Conservation (phyloP, 2,113 vertebrate genomes). For the Labeo catla region DNA sequence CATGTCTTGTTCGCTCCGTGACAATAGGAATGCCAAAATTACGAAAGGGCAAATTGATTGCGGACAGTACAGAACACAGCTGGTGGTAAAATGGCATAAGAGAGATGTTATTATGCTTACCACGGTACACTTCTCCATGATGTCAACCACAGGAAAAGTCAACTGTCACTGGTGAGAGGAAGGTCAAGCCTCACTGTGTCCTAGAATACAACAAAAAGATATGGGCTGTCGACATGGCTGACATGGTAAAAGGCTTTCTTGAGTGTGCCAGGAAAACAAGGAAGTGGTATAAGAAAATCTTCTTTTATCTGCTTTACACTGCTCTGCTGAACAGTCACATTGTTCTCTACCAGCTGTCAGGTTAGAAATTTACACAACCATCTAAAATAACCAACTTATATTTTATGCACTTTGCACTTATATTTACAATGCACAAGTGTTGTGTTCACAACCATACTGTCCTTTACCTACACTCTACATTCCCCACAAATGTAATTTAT, state of each 20-base stretch:
- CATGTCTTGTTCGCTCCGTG: too few relatives aligned
- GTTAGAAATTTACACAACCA: neutral
- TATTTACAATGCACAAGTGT: neutral
- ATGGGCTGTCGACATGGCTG: conserved; percentile 17
- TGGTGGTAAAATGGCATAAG: conserved; percentile 5
- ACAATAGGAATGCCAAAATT: conserved; percentile 15
- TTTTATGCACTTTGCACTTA: neutral
- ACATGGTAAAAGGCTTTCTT: conserved; percentile 31
- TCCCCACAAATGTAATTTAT: neutral
- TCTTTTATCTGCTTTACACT: conserved; percentile 32
- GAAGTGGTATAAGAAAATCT: conserved; percentile 45
- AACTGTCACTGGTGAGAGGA: conserved; percentile 14
- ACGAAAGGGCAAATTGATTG: neutral
- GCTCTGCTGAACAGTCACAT: conserved; percentile 14
- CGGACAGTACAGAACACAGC: neutral
- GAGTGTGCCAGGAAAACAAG: conserved; percentile 15
- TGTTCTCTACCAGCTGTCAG: conserved; percentile 2
- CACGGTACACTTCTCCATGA: neutral
- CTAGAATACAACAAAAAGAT: conserved; percentile 40
- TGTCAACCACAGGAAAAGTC: conserved; percentile 6
- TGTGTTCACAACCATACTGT: neutral
- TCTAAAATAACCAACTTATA: neutral
- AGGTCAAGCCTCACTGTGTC: conserved; percentile 25
- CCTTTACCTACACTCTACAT: neutral
- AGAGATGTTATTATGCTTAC: too few relatives aligned